Evolutionary conservation across 2,797 vertebrate genomes (phyloP).

Genomic region (Cossypha caffra): DNA sequence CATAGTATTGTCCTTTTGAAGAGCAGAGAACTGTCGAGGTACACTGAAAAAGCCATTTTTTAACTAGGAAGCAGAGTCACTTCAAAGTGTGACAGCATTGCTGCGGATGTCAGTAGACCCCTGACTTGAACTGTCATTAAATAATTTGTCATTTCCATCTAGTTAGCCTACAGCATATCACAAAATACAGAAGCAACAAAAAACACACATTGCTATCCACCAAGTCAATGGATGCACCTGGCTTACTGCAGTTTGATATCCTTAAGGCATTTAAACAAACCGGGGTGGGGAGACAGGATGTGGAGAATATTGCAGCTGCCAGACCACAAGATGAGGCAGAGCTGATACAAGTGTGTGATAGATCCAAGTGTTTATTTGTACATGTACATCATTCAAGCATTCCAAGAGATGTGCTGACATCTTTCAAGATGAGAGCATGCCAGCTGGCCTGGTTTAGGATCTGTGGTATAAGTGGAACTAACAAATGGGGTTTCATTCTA

Average conservation of each 20-base stretch:
- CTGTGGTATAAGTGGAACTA: background rate
- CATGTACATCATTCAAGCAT: background rate
- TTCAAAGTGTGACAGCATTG: background rate
- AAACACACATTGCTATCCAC: background rate
- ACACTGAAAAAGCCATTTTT: background rate
- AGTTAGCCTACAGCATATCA: background rate
- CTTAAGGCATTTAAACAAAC: background rate
- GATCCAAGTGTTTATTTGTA: background rate
- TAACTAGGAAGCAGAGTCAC: background rate
- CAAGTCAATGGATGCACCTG: background rate
- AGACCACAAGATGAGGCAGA: constrained; percentile 10
- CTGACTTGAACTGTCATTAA: background rate
- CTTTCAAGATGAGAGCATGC: background rate
- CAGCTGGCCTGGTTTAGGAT: background rate
- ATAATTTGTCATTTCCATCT: background rate
- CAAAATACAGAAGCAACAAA: background rate
- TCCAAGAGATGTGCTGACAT: background rate
- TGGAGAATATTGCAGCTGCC: background rate
- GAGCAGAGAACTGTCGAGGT: rapidly evolving
- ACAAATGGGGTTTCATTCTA: background rate
- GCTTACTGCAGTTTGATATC: background rate
- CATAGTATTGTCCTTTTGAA: background rate
- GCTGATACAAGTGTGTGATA: background rate
- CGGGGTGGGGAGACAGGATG: background rate
- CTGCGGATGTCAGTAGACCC: background rate